Conservation (phyloP, 2,113 vertebrate species). For the Accipiter virgatus region DNA sequence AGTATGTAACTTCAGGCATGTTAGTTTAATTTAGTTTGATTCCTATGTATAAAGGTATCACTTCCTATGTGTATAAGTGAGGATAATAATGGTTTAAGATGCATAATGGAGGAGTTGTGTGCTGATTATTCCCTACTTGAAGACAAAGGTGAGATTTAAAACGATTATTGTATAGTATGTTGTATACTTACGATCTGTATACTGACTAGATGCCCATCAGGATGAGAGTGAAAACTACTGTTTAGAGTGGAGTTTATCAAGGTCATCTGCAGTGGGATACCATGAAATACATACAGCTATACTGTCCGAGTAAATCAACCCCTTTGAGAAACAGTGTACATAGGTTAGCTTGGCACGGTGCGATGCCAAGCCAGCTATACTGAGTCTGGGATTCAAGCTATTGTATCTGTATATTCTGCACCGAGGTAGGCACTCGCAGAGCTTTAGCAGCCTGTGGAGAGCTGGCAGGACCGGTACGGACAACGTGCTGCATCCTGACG, state of each 20-base stretch:
- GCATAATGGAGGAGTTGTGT: neutral
- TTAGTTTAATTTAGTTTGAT: neutral
- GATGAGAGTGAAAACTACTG: neutral
- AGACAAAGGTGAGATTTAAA: neutral
- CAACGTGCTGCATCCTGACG: neutral
- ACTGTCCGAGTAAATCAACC: neutral
- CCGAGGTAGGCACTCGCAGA: neutral
- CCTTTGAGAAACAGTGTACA: neutral
- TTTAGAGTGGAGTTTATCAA: neutral
- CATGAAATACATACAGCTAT: neutral
- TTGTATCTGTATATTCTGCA: neutral
- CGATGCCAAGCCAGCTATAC: neutral
- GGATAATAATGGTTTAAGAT: neutral
- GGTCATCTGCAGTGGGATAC: neutral
- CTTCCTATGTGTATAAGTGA: neutral
- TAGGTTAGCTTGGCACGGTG: neutral
- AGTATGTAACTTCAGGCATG: neutral
- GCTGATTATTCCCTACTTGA: neutral
- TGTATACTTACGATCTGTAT: neutral
- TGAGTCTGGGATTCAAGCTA: accelerated
- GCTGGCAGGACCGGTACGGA: accelerated
- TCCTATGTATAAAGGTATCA: neutral
- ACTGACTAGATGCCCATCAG: neutral
- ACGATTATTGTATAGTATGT: neutral
- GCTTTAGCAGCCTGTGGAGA: neutral